Conservation (phyloP, 2,113 vertebrate genomes). For the Rhagologus leucostigma region DNA sequence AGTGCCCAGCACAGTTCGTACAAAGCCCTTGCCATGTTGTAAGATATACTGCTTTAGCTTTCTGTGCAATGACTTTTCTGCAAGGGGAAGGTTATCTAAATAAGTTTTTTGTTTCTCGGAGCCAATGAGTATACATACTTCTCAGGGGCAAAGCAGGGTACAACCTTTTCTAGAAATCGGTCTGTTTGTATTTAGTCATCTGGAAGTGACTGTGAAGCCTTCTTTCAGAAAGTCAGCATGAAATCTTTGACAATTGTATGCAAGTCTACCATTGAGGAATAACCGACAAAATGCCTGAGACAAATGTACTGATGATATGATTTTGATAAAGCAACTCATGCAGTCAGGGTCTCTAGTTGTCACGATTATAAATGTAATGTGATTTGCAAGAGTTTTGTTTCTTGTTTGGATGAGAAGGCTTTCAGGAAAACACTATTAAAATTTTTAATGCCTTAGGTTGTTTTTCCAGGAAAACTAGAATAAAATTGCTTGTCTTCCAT, state of each 20-base stretch:
- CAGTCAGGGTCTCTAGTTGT: neutral
- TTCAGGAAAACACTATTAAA: neutral
- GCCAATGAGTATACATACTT: neutral
- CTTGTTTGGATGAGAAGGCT: neutral
- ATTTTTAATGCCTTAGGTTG: neutral
- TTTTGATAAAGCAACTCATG: neutral
- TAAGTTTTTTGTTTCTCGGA: neutral
- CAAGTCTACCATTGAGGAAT: neutral
- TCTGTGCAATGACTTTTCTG: neutral
- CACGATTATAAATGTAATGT: neutral
- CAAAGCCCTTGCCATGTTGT: neutral
- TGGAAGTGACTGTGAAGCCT: neutral
- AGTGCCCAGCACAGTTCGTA: neutral
- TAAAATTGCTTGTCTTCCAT: slow-evolving; percentile 52
- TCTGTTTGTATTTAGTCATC: neutral
- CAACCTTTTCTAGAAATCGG: neutral
- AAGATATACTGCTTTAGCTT: neutral
- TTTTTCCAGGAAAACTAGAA: neutral
- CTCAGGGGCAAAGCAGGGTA: neutral
- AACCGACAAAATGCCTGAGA: neutral
- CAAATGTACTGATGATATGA: neutral
- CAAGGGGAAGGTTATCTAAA: neutral
- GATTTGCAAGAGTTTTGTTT: neutral
- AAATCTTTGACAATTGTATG: neutral
- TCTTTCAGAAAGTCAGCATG: neutral